Base-by-base conservation (phyloP, 2,113 vertebrate genomes). In the Bos indicus region DNA sequence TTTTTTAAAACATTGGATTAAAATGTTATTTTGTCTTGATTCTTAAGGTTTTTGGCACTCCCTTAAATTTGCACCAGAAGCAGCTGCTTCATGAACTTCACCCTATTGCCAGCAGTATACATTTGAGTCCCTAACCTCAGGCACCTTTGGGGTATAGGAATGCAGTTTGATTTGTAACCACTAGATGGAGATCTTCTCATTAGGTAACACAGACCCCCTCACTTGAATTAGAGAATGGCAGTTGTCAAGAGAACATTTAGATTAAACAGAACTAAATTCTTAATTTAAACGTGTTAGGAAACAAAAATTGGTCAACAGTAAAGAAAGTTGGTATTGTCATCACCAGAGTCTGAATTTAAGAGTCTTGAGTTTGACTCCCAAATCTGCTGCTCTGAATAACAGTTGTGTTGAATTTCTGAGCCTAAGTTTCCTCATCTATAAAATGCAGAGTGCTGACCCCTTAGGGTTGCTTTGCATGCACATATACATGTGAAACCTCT, bases 131-230 rank as follows among this genome's bases (percentile, higher is more conserved):
- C 36, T 93, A 43, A 81, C 71, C 14, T 52, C 56, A 60, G 46
- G 25, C 19, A 82, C 33, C 62, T 96, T 57, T 71, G 28, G 74
- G 96, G 48, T 60, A 88, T n/a, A 9, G 40, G 17, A 9, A 40
- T 1, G 19, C 90, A 96, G 59, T 98, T 97, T 94, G 71, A 94
- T 74, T 90, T 97, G 43, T 3, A 92, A 95, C 97, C 97, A 94
- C 92, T 98, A 98, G 97, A 98, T 98, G 97, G 97, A 94, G 88
- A 88, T 16, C 26, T 96, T 97, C 95, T 96, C 94, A 95, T 91
- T 97, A 97, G n/a, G 64, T 92, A 96, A 60, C 59, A 86, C 12
- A 60, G 81, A 96, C 87, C 74, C 93, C 67, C 14, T 2, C 36
- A 5, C 14, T 95, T 46, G 19, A 40, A 13, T 92, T 92, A 97